phyloP scores from a whole-genome alignment of 2,113 vertebrate species.

The Desmodus rotundus region DNA sequence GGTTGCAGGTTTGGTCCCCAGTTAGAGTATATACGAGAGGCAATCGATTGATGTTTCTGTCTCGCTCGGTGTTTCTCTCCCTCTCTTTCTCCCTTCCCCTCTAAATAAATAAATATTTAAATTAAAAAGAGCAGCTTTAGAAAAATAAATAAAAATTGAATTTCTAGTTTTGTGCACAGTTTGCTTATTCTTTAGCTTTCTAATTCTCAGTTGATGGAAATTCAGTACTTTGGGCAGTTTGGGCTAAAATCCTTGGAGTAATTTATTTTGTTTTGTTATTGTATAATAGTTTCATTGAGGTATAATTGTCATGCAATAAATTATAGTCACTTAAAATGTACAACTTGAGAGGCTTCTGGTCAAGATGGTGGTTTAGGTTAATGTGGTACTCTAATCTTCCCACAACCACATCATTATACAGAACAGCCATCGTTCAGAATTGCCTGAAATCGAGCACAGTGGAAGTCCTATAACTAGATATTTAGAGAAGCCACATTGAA shows the following conservation, averaged over 20 bases:
- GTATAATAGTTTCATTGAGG: background rate
- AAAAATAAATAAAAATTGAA: background rate
- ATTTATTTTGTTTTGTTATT: slow-evolving; percentile 24
- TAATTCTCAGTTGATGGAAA: background rate
- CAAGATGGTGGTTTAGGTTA: background rate
- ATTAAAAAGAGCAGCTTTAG: no score
- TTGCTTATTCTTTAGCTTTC: background rate
- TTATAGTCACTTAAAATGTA: background rate
- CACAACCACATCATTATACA: background rate
- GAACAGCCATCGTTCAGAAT: background rate
- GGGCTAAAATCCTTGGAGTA: background rate
- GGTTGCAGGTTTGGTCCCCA: no score
- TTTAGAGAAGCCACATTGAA: background rate
- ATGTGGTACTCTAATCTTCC: background rate
- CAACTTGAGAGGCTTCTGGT: background rate
- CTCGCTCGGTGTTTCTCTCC: no score
- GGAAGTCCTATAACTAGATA: background rate
- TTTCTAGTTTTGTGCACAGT: background rate
- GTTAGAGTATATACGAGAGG: no score
- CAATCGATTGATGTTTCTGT: no score
- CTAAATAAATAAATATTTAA: no score
- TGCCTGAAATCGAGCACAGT: background rate
- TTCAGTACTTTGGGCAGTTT: background rate
- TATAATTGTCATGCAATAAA: background rate
- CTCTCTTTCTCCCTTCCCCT: no score